Evolutionary conservation across 1,140 invertebrate genomes (phyloP), one percentile per base, ranked within the genome.

Genomic region (Tenebrio molitor): DNA sequence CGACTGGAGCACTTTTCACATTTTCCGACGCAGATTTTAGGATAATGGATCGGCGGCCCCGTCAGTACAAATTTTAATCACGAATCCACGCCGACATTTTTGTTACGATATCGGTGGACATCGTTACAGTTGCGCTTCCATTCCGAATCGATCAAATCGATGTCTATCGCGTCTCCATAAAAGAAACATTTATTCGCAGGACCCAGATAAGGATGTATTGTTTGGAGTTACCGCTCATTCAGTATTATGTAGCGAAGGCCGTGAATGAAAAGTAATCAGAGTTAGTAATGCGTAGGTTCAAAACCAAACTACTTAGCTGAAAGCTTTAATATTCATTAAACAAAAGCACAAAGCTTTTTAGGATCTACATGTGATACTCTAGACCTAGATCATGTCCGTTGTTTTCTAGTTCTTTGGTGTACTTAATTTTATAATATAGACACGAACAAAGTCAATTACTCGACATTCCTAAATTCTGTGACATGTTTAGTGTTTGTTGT

Each of bases 261-360:
- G 50, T 39, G 36, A 8, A 29, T 29, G n/a, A 46, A 50, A 8
- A 14, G 21, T 58, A 58, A 29, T 29, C 25, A 29, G 8, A 3
- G 29, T 7, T 39, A 39, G 36, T n/a, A 7, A 3, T 12, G 50
- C 50, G 50, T 58, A 58, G 50, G 23, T 29, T 50, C 17, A 15
- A 5, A 19, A 50, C 44, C 21, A 14, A 25, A 58, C 46, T 53
- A 53, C 50, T 21, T 58, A 58, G 21, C 23, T 65, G 33, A 42
- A 65, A 65, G 62, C 62, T 65, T 65, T 65, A 65, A 65, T 65
- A 63, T 34, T 14, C 15, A 58, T 12, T 58, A 23, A 66, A 66
- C n/a, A 46, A 62, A 66, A 36, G 64, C 34, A 67, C 64, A 67
- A 67, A 67, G 64, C 64, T 68, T 44, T 68, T 23, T 68, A 33